Conservation (phyloP, 2,888 invertebrate genomes). For the Calameuta idolon region DNA sequence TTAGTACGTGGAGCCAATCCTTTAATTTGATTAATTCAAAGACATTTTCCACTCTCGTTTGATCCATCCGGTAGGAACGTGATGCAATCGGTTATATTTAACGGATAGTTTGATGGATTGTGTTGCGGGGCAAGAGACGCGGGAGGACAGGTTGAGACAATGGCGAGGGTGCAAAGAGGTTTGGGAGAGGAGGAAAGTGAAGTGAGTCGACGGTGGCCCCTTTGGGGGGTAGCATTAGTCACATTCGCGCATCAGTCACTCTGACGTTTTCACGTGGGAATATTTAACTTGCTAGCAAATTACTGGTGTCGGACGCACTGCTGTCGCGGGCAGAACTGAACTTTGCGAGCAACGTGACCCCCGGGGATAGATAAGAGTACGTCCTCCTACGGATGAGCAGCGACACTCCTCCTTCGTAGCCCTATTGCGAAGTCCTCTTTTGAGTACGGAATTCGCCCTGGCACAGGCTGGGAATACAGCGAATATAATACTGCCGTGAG, state of each 20-base stretch:
- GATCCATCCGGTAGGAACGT: background rate
- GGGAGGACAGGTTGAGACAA: slow-evolving; percentile 12
- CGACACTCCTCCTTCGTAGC: background rate
- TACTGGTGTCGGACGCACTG: slow-evolving; percentile 31
- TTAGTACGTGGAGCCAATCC: background rate
- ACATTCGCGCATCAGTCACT: slow-evolving; percentile 54
- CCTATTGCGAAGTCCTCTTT: background rate
- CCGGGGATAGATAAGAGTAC: slow-evolving; percentile 39
- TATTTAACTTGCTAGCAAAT: slow-evolving; percentile 54
- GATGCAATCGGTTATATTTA: slow-evolving; percentile 46
- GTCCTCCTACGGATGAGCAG: background rate
- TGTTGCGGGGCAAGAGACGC: slow-evolving; percentile 1
- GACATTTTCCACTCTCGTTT: background rate
- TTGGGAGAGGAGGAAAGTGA: background rate
- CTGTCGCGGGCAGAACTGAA: slow-evolving; percentile 20
- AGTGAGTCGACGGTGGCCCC: slow-evolving; percentile 33
- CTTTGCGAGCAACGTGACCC: slow-evolving; percentile 43
- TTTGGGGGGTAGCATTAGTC: slow-evolving; percentile 54
- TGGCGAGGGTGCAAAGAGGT: slow-evolving; percentile 4
- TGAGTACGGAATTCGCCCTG: background rate
- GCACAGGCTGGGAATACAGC: background rate
- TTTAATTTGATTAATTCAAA: background rate
- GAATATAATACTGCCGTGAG: background rate
- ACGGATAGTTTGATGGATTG: slow-evolving; percentile 50
- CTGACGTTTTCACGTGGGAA: slow-evolving; percentile 56